Evolutionary conservation across 1,140 invertebrate species (phyloP).

Genomic region (Gryllus bimaculatus): DNA sequence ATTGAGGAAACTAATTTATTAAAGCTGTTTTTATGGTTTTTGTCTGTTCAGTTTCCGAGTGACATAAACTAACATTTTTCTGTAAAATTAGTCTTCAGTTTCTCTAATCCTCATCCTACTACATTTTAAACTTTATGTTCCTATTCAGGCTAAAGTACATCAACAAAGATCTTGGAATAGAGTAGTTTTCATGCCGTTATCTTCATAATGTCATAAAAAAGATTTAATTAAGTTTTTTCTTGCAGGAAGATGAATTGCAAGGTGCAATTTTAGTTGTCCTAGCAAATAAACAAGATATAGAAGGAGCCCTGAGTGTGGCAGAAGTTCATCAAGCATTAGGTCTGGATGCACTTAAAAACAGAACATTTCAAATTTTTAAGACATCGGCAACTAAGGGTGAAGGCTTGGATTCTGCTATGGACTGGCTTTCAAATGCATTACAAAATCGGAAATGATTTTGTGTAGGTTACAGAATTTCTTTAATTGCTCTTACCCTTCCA

Average conservation of each 20-base stretch:
- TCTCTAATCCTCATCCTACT: no score
- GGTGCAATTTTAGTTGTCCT: constrained; percentile 91
- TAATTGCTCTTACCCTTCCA: neutral
- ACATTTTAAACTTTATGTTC: no score
- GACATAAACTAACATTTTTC: no score
- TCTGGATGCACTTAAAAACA: constrained; percentile 85
- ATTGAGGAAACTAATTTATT: no score
- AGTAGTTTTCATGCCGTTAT: no score
- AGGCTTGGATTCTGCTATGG: constrained; percentile 97
- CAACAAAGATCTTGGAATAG: no score
- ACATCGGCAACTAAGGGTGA: constrained; percentile 98
- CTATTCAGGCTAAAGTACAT: no score
- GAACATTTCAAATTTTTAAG: constrained; percentile 99
- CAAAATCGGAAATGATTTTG: constrained; percentile 69
- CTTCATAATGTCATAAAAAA: neutral
- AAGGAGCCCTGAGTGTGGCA: constrained; percentile 88
- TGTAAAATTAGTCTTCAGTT: no score
- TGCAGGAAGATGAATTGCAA: constrained; percentile 91
- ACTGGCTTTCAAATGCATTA: constrained; percentile 88
- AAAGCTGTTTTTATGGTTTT: no score
- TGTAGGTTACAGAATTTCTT: neutral
- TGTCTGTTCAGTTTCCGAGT: no score
- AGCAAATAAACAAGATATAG: constrained; percentile 99
- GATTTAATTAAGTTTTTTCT: constrained; percentile 20
- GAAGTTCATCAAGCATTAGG: constrained; percentile 96